Evolutionary conservation across 2,113 vertebrate species (phyloP), one percentile per base, ranked within the genome.

Genomic region (Scalopus aquaticus): DNA sequence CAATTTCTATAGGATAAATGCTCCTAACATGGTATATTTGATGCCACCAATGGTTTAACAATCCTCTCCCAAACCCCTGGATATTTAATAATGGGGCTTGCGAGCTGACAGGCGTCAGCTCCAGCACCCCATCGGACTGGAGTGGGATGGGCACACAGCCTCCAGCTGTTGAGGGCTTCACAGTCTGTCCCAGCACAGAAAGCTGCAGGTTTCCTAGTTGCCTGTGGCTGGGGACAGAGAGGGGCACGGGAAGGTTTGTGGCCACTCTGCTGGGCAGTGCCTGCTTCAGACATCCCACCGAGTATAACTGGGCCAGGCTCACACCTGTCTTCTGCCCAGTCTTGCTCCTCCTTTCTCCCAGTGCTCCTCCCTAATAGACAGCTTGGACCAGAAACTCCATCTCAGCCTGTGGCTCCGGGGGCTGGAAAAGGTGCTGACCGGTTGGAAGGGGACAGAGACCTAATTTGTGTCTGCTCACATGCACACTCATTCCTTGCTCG

Each of bases 391-490:
- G n/a, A 24, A 54, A 44, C 17, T 60, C 49, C 24, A 60, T 42
- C 58, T 60, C 49, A 69, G 67, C 30, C n/a, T 60, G 56, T 44
- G 39, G 39, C 89, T 65, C 65, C 24, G 22, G 58, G 84, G 87
- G 30, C 0, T 13, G 13, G 30, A 37, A 10, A 32, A 7, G 42
- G 35, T 22, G 72, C 49, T 19, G 6, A 6, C 46, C 30, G 13
- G 35, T 6, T 32, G 35, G 2, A 60, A 11, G 15, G 19, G 11
- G 19, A 26, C 30, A 24, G 42, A 37, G 32, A 12, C 60, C 42
- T 4, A 39, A 12, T 5, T 35, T 0, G 9, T 32, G 3, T 39
- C 26, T 56, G 12, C 26, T 26, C 24, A 3, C 0, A 0, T 1
- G 17, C 37, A 28, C 22, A 9, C 13, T 32, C 44, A 3, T 37